A percentile compares a stretch with the other conserved stretches of the same genome.
phyloP scores from a whole-genome alignment of 2,113 vertebrate species.

The Calyptommatus sinebrachiatus region DNA sequence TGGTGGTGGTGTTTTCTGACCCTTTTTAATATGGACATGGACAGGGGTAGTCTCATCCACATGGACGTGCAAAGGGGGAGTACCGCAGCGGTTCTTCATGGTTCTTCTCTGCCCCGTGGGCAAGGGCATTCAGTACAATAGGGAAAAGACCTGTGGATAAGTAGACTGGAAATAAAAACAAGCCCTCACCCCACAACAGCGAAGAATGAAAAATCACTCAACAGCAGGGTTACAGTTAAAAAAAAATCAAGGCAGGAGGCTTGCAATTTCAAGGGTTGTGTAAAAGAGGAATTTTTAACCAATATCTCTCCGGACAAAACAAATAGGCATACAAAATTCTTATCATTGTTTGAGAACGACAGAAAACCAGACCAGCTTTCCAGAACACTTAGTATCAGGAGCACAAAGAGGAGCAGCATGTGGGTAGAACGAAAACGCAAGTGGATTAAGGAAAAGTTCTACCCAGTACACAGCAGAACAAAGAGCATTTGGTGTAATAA shows the following conservation, averaged over 20 bases:
- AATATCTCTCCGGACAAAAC: too few species aligned
- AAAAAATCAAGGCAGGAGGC: neutral
- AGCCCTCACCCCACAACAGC: slow-evolving; percentile 16
- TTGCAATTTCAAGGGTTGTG: neutral
- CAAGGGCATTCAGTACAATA: slow-evolving; percentile 67
- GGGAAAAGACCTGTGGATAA: slow-evolving; percentile 71
- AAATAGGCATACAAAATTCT: too few species aligned
- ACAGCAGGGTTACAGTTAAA: neutral
- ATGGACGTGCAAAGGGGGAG: slow-evolving; percentile 91
- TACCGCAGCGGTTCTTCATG: slow-evolving; percentile 82
- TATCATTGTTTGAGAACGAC: too few species aligned
- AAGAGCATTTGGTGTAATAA: too few species aligned
- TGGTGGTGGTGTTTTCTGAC: slow-evolving; percentile 71
- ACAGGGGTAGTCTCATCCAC: slow-evolving; percentile 87
- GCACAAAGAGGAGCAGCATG: too few species aligned
- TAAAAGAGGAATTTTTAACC: too few species aligned
- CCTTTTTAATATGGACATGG: slow-evolving; percentile 90
- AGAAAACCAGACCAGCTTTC: too few species aligned
- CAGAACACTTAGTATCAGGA: too few species aligned
- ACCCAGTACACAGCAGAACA: too few species aligned
- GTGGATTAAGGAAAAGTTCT: too few species aligned
- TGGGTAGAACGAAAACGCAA: too few species aligned
- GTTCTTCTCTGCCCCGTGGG: slow-evolving; percentile 73
- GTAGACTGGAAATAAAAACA: slow-evolving; percentile 70
- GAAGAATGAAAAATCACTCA: neutral